A percentile compares a stretch with the other conserved stretches of the same genome.
Conservation (phyloP, 2,113 vertebrate species). For the Leucopsar rothschildi region DNA sequence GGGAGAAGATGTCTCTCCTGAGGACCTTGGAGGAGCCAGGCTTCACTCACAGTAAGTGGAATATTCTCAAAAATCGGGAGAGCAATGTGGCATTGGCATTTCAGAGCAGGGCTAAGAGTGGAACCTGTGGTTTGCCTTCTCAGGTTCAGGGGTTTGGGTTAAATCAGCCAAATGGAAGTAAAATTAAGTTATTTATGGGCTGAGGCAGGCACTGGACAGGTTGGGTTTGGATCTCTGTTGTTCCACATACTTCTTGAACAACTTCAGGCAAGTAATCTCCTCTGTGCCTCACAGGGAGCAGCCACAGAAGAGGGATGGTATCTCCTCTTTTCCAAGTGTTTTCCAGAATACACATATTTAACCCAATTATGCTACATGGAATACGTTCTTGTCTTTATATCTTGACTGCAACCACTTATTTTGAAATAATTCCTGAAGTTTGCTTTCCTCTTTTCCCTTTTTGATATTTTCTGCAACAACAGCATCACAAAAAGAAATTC, state of each 20-base stretch:
- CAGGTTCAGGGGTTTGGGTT: neutral
- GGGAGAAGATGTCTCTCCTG: conserved; percentile 80
- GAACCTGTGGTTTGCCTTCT: neutral
- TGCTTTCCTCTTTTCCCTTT: neutral
- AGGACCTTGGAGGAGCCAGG: conserved; percentile 83
- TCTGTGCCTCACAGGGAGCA: neutral
- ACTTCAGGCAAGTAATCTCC: neutral
- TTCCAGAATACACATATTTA: neutral
- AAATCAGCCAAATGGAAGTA: neutral
- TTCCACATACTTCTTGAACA: neutral
- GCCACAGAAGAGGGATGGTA: neutral
- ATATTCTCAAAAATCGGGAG: neutral
- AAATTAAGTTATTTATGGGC: neutral
- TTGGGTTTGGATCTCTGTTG: neutral
- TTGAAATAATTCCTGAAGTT: neutral
- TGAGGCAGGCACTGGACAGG: neutral
- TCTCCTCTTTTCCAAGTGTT: neutral
- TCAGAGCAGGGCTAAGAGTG: neutral
- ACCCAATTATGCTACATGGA: neutral
- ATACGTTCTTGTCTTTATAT: neutral
- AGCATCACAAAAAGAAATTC: neutral
- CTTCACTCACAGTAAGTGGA: conserved; percentile 78
- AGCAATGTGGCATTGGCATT: neutral
- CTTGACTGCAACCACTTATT: neutral
- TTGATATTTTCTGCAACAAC: neutral